Evolutionary conservation across 92 coral and sea anemone genomes (phyloP).

Genomic region (Siderastrea radians): DNA sequence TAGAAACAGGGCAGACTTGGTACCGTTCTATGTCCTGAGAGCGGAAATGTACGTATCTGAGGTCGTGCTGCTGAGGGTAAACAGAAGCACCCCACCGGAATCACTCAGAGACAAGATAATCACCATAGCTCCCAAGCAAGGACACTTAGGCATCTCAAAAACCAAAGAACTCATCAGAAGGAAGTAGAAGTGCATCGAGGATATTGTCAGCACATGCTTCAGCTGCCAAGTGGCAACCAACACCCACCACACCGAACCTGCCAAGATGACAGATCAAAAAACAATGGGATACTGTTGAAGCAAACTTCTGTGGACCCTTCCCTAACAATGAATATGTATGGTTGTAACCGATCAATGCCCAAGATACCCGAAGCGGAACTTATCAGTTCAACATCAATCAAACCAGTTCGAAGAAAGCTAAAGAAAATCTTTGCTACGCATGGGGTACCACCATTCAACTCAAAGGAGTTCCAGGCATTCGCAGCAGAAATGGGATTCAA

Average conservation of each 20-base stretch:
- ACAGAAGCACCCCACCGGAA: conserved; percentile 70
- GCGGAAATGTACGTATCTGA: conserved; percentile 65
- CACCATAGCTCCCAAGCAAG: conserved; percentile 58
- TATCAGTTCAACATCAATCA: conserved; percentile 31
- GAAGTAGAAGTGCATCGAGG: conserved; percentile 60
- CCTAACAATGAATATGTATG: conserved; percentile 57
- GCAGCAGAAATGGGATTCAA: conserved; percentile 48
- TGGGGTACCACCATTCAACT: conserved; percentile 65
- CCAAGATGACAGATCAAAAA: conserved; percentile 66
- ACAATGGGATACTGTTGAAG: conserved; percentile 70
- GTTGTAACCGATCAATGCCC: conserved; percentile 62
- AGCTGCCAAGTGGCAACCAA: conserved; percentile 67
- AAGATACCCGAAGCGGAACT: conserved; percentile 72
- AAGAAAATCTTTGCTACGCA: conserved; percentile 52
- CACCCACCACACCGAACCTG: conserved; percentile 66
- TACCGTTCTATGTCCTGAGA: conserved; percentile 62
- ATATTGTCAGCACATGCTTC: conserved; percentile 59
- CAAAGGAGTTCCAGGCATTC: conserved; percentile 37
- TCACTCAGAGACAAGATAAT: conserved; percentile 52
- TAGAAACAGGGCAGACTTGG: conserved; percentile 56
- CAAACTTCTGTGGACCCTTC: conserved; percentile 74
- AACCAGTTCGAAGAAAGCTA: conserved; percentile 26
- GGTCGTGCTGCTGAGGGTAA: conserved; percentile 52
- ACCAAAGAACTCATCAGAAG: conserved; percentile 66
- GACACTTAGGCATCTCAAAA: conserved; percentile 62